Percentiles rank a stretch among this genome's conserved stretches.
Conservation (phyloP, 2,797 vertebrate genomes). For the Nyctibius grandis region DNA sequence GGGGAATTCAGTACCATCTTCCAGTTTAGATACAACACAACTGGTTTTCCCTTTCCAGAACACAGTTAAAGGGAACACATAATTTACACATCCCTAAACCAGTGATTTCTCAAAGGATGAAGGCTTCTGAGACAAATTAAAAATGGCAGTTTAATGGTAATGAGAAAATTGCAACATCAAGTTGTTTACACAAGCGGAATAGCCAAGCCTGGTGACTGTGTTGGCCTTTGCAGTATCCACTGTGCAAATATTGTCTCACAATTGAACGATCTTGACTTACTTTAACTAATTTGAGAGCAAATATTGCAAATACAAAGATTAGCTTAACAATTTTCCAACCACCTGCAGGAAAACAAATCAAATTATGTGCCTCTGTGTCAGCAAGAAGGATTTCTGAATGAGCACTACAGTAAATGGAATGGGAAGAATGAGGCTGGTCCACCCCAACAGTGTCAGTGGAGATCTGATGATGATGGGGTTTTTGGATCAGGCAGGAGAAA, state of each 20-base stretch:
- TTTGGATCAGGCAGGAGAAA: neutral
- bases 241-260: neutral
- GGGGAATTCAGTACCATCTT: neutral
- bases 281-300: neutral
- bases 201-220: neutral
- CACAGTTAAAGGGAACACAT: neutral
- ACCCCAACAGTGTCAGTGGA: neutral
- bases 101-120: neutral
- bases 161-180: constrained; percentile 26
- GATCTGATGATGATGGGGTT: neutral
- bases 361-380: neutral
- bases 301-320: neutral
- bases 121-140: constrained; percentile 21
- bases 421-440: neutral
- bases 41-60: neutral
- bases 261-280: neutral
- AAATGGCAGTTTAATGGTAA: neutral
- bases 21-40: neutral
- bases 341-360: neutral
- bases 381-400: neutral
- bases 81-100: neutral
- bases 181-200: constrained; percentile 4
- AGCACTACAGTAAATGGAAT: neutral
- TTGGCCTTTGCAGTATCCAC: neutral
- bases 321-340: neutral